phyloP scores from a whole-genome alignment of 1,140 invertebrate species.

The Fopius arisanus region DNA sequence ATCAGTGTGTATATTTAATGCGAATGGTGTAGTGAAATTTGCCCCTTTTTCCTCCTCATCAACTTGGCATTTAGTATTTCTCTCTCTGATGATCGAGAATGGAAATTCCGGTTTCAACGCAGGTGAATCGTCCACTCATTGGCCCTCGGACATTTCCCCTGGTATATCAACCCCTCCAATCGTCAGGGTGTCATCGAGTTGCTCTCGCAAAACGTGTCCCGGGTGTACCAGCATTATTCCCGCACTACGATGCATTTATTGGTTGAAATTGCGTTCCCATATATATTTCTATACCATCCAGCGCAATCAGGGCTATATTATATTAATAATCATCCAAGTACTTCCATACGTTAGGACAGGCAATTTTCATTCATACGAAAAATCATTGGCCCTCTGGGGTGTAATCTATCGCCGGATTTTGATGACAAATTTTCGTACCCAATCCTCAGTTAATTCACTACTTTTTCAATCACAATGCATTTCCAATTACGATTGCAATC shows the following conservation, averaged over 20 bases:
- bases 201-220: constrained; percentile 42
- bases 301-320: constrained; percentile 52
- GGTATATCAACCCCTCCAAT: constrained; percentile 25
- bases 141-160: constrained; percentile 14
- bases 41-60: constrained; percentile 20
- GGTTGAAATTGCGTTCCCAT: constrained; percentile 7
- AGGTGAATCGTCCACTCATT: constrained; percentile 29
- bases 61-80: constrained; percentile 24
- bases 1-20: constrained; percentile 42
- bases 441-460: not conserved
- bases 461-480: not conserved
- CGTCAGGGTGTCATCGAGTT: constrained; percentile 42
- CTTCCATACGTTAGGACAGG: constrained; percentile 42
- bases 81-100: constrained; percentile 26
- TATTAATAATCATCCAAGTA: too few relatives aligned
- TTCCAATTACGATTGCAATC: not conserved
- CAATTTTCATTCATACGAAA: not conserved
- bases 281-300: constrained; percentile 42
- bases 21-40: constrained; percentile 39
- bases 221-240: constrained; percentile 32
- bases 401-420: not conserved
- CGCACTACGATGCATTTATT: constrained; percentile 20
- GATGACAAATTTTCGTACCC: not conserved
- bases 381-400: not conserved
- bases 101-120: not conserved